phyloP scores from a whole-genome alignment of 1,140 invertebrate species.

The Stegodyphus mimosarum region DNA sequence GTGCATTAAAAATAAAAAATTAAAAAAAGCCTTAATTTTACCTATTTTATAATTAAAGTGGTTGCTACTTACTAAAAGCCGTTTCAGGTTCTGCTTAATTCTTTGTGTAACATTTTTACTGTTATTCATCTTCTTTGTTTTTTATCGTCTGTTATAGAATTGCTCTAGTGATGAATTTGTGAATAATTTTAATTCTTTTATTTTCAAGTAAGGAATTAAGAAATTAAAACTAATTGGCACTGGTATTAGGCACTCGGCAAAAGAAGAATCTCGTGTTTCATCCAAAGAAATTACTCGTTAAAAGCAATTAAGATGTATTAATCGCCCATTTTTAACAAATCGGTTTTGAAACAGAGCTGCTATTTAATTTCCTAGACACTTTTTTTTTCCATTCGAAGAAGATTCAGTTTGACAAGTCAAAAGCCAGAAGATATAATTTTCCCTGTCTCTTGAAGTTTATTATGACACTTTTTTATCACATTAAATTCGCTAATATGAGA shows the following conservation, averaged over 20 bases:
- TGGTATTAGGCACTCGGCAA: slow-evolving; percentile 5
- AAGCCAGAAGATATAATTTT: too few relatives aligned
- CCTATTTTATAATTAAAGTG: slow-evolving; percentile 54
- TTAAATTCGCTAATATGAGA: too few relatives aligned
- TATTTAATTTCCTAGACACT: too few relatives aligned
- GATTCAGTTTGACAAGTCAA: too few relatives aligned
- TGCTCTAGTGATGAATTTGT: neutral
- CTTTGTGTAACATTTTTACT: too few relatives aligned
- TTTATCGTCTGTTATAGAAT: too few relatives aligned
- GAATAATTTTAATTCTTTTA: slow-evolving; percentile 28
- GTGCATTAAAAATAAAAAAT: neutral
- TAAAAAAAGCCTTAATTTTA: slow-evolving; percentile 34
- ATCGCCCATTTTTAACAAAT: neutral
- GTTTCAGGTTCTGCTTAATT: too few relatives aligned
- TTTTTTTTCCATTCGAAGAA: too few relatives aligned
- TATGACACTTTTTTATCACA: too few relatives aligned
- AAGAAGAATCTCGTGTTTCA: slow-evolving; percentile 35
- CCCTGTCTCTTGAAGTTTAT: too few relatives aligned
- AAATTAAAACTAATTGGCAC: slow-evolving; percentile 49
- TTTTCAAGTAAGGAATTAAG: slow-evolving; percentile 10
- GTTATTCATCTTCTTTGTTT: too few relatives aligned
- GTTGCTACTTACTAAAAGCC: neutral
- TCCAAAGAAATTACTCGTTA: slow-evolving; percentile 4
- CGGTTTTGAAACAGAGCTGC: too few relatives aligned
- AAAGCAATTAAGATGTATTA: slow-evolving; percentile 26